These are phyloP conservation scores for Chrysodeixis includens DNA, from an alignment of 2,888 invertebrate species.

Conservation along the genomic window DNA sequence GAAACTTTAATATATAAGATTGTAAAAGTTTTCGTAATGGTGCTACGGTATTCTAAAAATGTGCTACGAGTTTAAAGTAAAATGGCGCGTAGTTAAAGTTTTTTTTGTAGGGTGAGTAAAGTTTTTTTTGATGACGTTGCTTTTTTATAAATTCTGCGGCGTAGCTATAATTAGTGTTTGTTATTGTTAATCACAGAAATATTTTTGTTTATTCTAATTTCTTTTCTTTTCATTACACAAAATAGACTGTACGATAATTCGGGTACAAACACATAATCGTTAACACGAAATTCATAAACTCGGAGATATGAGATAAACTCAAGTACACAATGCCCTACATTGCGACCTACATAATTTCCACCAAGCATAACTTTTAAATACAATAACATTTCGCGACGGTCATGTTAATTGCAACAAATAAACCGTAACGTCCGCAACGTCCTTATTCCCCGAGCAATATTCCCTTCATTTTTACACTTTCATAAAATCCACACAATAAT, in stretches of 20 bases:
- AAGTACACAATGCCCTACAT: background rate
- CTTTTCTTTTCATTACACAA: too few species aligned
- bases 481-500: slow-evolving; percentile 42
- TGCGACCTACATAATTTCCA: slow-evolving; percentile 7
- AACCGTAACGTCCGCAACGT: slow-evolving; percentile 40
- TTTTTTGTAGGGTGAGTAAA: slow-evolving; percentile 26
- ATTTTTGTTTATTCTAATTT: background rate
- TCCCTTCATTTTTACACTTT: slow-evolving; percentile 33
- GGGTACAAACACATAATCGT: background rate
- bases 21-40: slow-evolving; percentile 44
- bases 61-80: slow-evolving; percentile 36
- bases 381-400: slow-evolving; percentile 14
- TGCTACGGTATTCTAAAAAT: slow-evolving; percentile 30
- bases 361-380: slow-evolving; percentile 3
- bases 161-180: background rate
- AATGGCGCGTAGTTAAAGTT: slow-evolving; percentile 38
- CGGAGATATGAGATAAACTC: background rate
- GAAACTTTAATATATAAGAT: slow-evolving; percentile 56
- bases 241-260: too few species aligned
- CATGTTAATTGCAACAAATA: slow-evolving; percentile 35
- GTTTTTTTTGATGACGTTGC: background rate
- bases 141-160: background rate
- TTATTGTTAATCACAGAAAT: too few species aligned
- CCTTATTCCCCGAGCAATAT: slow-evolving; percentile 43
- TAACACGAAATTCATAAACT: too few species aligned